Conservation (phyloP, 2,888 invertebrate genomes). For the Cremastobaeus sp. region DNA sequence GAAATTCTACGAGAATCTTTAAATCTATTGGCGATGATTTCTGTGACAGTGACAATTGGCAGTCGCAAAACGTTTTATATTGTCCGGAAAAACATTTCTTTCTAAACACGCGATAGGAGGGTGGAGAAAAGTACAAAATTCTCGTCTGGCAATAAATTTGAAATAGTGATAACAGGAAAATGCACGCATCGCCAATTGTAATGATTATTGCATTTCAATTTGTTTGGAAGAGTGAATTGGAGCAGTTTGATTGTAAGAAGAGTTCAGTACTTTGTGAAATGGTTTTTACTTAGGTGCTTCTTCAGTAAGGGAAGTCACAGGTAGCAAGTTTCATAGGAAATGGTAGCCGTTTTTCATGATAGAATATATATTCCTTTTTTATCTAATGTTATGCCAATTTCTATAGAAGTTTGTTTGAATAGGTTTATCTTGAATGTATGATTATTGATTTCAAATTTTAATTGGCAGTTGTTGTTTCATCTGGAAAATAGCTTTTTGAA, state of each 20-base stretch:
- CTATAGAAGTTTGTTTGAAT: too few relatives aligned
- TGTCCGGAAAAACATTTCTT: conserved; percentile 33
- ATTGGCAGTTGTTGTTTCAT: too few relatives aligned
- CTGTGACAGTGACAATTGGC: neutral
- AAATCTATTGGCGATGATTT: conserved; percentile 36
- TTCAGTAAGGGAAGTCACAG: neutral
- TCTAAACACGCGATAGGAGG: conserved; percentile 18
- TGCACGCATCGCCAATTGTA: conserved; percentile 38
- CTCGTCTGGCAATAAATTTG: conserved; percentile 22
- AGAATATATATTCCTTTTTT: too few relatives aligned
- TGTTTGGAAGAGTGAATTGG: conserved; percentile 12
- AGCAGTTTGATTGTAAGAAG: conserved; percentile 5
- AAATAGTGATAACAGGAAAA: conserved; percentile 6
- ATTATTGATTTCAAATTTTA: too few relatives aligned
- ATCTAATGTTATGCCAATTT: too few relatives aligned
- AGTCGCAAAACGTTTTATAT: conserved; percentile 10
- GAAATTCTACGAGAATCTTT: conserved; percentile 11
- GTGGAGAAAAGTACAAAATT: conserved; percentile 39
- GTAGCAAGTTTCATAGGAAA: neutral
- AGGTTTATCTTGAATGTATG: too few relatives aligned
- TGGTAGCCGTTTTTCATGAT: neutral
- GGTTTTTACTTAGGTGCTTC: conserved; percentile 7
- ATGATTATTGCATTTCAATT: conserved; percentile 38
- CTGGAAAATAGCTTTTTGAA: too few relatives aligned
- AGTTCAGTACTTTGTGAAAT: conserved; percentile 21